These are phyloP conservation scores for Ametastegia equiseti DNA, from an alignment of 2,888 invertebrate genomes.

Conservation along the genomic window DNA sequence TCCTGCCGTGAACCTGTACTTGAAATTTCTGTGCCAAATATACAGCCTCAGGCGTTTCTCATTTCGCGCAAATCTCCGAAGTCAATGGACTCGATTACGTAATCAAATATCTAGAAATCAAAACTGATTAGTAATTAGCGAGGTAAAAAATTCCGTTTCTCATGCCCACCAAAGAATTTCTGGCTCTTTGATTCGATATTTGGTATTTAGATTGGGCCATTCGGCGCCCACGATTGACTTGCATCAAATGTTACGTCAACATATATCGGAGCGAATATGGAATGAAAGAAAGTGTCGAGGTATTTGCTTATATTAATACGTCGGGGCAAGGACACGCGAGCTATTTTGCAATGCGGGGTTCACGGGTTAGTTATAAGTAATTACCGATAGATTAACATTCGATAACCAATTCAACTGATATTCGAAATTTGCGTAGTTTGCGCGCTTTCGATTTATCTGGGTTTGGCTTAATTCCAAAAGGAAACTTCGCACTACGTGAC, in stretches of 20 bases:
- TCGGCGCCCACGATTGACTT: not conserved
- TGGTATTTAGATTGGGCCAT: not conserved
- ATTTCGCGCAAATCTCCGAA: not conserved
- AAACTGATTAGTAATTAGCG: not conserved
- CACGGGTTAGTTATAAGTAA: not conserved
- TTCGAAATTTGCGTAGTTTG: not conserved
- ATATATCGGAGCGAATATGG: not conserved
- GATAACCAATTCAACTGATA: not conserved
- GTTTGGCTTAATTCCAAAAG: conserved; percentile 42
- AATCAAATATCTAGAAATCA: not conserved
- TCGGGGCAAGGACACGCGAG: not conserved
- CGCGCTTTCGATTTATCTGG: conserved; percentile 34
- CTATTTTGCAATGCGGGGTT: not conserved
- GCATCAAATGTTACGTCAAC: conserved; percentile 1
- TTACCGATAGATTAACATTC: not conserved
- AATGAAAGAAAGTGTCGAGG: conserved; percentile 6
- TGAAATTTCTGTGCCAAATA: not conserved
- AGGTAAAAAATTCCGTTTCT: not conserved
- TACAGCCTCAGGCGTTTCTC: not conserved
- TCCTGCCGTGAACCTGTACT: not conserved
- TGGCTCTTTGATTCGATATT: not conserved
- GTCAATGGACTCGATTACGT: not conserved
- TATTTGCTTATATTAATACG: not conserved
- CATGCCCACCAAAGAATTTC: not conserved
- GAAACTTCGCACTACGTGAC: conserved; percentile 40